Conservation (phyloP, 2,797 vertebrate genomes). For the Mormyrus hasselquistii region DNA sequence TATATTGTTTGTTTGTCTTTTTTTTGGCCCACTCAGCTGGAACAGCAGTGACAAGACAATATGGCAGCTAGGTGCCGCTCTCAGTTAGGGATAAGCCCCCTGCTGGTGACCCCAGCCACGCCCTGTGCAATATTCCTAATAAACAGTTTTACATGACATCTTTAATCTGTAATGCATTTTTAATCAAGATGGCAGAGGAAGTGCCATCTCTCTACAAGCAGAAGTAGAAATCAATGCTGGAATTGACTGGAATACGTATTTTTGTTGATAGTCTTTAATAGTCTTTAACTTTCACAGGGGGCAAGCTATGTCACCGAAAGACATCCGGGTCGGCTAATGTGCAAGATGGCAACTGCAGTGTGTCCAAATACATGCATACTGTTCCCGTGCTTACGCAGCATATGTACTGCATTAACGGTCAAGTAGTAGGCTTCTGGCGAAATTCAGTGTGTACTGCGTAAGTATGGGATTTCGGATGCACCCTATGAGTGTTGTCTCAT, state of each 20-base stretch:
- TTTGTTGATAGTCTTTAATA: neutral
- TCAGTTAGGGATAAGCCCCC: conserved; percentile 20
- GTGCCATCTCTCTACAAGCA: neutral
- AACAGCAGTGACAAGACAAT: conserved; percentile 48
- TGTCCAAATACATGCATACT: neutral
- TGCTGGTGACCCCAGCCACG: neutral
- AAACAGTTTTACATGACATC: neutral
- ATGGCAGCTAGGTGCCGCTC: conserved; percentile 46
- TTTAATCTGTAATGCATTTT: neutral
- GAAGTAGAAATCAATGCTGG: neutral
- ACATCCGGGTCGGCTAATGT: neutral
- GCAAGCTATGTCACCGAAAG: neutral
- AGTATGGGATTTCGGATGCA: neutral
- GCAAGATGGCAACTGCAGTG: neutral
- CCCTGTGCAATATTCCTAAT: neutral
- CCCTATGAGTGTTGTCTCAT: neutral
- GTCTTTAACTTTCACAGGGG: neutral
- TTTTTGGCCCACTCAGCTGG: conserved; percentile 56
- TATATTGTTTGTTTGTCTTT: conserved; percentile 56
- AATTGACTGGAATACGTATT: neutral
- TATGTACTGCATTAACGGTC: neutral
- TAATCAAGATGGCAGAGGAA: neutral
- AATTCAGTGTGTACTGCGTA: neutral
- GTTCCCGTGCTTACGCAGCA: neutral
- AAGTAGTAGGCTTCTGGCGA: neutral